Evolutionary conservation across 1,140 invertebrate species (phyloP).

Genomic region (Mizuhopecten yessoensis): DNA sequence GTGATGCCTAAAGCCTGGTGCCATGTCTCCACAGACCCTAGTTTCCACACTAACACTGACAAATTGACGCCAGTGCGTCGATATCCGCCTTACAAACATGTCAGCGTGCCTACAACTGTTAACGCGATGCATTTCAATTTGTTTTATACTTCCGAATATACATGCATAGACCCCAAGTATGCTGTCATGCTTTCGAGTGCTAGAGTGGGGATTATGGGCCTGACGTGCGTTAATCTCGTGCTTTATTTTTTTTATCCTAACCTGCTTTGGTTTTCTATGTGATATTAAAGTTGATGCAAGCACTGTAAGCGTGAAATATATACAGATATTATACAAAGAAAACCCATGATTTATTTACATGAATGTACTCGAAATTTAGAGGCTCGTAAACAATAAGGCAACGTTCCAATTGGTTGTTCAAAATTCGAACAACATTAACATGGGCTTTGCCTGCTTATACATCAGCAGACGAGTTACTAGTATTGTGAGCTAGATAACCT

Average conservation of each 20-base stretch:
- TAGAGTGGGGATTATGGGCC: constrained; percentile 19
- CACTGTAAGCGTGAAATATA: neutral
- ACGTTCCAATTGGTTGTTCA: too few relatives aligned
- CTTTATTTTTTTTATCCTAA: neutral
- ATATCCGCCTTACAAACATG: constrained; percentile 5
- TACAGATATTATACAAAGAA: neutral
- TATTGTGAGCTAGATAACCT: too few relatives aligned
- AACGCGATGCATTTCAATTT: neutral
- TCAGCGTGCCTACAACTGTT: neutral
- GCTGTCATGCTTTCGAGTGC: neutral
- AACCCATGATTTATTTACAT: neutral
- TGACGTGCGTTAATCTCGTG: neutral
- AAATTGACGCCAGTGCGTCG: neutral
- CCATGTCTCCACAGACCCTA: neutral
- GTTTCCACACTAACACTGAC: neutral
- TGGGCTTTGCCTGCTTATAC: too few relatives aligned
- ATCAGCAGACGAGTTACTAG: too few relatives aligned
- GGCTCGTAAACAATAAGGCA: neutral
- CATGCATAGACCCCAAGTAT: neutral
- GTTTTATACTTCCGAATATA: neutral
- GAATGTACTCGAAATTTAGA: neutral
- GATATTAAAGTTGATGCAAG: neutral
- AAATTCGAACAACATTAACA: too few relatives aligned
- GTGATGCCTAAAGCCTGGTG: neutral
- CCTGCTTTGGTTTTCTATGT: constrained; percentile 8